Evolutionary conservation across 2,113 vertebrate genomes (phyloP).

Genomic region (Gasterosteus nipponicus): DNA sequence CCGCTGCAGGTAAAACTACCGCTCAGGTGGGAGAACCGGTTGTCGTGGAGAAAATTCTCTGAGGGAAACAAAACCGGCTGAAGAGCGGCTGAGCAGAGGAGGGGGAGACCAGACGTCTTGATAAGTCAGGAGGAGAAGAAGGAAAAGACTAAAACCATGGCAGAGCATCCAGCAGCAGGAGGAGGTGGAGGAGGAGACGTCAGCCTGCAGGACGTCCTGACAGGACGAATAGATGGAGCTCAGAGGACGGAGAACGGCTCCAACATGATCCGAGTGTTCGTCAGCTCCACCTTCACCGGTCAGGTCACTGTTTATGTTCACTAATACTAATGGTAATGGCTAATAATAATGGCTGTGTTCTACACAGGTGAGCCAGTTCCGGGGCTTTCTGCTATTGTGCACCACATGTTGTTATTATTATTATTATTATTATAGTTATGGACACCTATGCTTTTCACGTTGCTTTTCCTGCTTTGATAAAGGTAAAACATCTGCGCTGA

Average conservation of each 20-base stretch:
- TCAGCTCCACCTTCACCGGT: slow-evolving; percentile 86
- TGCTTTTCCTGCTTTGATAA: not conserved
- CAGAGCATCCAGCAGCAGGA: slow-evolving; percentile 1
- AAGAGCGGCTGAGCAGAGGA: slow-evolving; percentile 13
- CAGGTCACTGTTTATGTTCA: slow-evolving; percentile 40
- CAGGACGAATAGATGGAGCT: slow-evolving; percentile 32
- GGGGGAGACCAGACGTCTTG: not conserved
- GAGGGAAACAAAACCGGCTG: slow-evolving; percentile 19
- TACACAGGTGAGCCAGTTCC: not conserved
- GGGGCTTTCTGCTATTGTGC: not conserved
- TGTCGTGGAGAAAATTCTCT: slow-evolving; percentile 51
- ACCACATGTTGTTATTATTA: not conserved
- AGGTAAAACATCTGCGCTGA: not conserved
- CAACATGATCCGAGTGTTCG: slow-evolving; percentile 79
- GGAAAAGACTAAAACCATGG: slow-evolving; percentile 23
- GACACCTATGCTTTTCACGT: not conserved
- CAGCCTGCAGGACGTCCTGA: slow-evolving; percentile 45
- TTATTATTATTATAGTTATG: not conserved
- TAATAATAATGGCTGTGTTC: not conserved
- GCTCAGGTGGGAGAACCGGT: slow-evolving; percentile 36
- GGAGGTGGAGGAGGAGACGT: slow-evolving; percentile 1
- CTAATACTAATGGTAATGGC: too few species aligned
- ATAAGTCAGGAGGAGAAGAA: not conserved
- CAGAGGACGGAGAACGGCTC: slow-evolving; percentile 60
- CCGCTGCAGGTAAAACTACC: not conserved